Evolutionary conservation across 2,113 vertebrate species (phyloP).

Genomic region (Hystrix brachyura): DNA sequence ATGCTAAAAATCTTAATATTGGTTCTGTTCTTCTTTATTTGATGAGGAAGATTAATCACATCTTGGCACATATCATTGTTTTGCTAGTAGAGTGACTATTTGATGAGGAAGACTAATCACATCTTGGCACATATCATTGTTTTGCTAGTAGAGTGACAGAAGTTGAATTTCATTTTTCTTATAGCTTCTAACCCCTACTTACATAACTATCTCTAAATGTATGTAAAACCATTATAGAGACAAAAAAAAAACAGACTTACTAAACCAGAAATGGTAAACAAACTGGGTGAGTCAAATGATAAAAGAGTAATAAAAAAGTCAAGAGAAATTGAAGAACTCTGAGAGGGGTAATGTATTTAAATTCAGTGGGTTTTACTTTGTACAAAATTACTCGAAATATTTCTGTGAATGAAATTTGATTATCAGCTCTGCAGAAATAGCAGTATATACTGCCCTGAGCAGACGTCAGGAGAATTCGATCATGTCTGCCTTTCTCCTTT

Average conservation of each 20-base stretch:
- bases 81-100: background rate
- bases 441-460: constrained; percentile 68
- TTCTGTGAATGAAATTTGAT: constrained; percentile 76
- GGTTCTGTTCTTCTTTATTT: background rate
- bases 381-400: constrained; percentile 77
- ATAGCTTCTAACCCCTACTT: background rate
- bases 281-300: constrained; percentile 1
- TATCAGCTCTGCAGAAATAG: constrained; percentile 79
- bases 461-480: constrained; percentile 82
- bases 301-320: constrained; percentile 74
- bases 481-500: constrained; percentile 82
- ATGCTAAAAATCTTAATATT: background rate
- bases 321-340: constrained; percentile 57
- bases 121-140: background rate
- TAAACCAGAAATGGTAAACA: constrained; percentile 16
- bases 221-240: background rate
- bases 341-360: constrained; percentile 70
- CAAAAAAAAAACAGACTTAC: background rate
- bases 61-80: background rate
- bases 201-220: background rate
- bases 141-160: background rate
- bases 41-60: background rate
- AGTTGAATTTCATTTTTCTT: background rate
- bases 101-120: too few relatives aligned
- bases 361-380: constrained; percentile 74